Evolutionary conservation across 2,888 invertebrate genomes (phyloP).

Genomic region (Thera britannica): DNA sequence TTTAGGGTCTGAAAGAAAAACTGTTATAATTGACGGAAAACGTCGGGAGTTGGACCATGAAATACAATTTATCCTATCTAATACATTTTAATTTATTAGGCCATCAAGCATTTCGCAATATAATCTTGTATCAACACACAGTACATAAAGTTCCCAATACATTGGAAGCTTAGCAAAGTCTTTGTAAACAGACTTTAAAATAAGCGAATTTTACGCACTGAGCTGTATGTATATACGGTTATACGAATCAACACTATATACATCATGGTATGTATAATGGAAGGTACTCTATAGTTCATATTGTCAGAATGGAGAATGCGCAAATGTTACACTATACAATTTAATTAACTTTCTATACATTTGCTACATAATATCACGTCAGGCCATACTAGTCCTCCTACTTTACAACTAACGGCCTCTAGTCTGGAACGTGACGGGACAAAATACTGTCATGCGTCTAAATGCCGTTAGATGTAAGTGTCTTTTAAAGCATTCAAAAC

Average conservation of each 20-base stretch:
- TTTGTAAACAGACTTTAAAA: neutral
- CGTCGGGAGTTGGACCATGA: conserved; percentile 51
- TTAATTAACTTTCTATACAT: conserved; percentile 45
- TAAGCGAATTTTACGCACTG: conserved; percentile 4
- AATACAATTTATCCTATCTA: conserved; percentile 42
- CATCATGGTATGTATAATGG: conserved; percentile 43
- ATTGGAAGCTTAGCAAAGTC: conserved; percentile 1
- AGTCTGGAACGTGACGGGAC: neutral
- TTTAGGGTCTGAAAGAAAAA: conserved; percentile 36
- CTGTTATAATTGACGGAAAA: conserved; percentile 49
- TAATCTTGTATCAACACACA: neutral
- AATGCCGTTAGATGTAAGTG: conserved; percentile 41
- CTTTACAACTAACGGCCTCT: conserved; percentile 40
- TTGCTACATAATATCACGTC: conserved; percentile 72
- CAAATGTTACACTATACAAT: conserved; percentile 48
- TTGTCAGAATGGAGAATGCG: conserved; percentile 68
- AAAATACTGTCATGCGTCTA: conserved; percentile 5
- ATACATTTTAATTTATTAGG: conserved; percentile 48
- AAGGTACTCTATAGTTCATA: conserved; percentile 50
- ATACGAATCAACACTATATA: conserved; percentile 27
- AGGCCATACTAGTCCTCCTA: conserved; percentile 52
- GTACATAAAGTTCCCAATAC: neutral
- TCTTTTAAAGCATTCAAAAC: conserved; percentile 69
- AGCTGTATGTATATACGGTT: neutral
- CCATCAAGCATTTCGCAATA: conserved; percentile 45